Evolutionary conservation across 2,797 vertebrate species (phyloP), one percentile per base, ranked within the genome.

Genomic region (Eupleurogrammus muticus): DNA sequence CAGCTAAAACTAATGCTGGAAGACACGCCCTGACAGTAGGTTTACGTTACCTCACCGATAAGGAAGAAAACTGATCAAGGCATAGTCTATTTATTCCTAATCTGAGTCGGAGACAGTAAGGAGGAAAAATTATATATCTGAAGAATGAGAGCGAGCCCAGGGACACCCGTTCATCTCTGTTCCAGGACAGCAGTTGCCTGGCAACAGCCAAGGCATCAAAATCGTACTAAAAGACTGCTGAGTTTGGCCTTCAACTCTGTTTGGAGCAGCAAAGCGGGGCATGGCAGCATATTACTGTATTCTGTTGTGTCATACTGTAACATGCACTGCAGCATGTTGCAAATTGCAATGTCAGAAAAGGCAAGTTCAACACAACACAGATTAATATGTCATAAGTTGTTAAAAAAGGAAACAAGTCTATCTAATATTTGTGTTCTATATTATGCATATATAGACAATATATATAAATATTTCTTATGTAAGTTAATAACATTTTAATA

Each of bases 161-260:
- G 82, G 91, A 90, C 75, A 75, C 48, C 52, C 60, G 83, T 90
- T 85, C 80, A 83, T 87, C 80, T 80, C 60, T 86, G 52, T 77
- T 86, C 47, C 73, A 83, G 83, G 89, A 92, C 84, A 85, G 88
- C 79, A 75, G 93, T 94, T 93, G 92, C 93, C 79, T 89, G 90
- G 93, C 92, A 94, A 94, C 93, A 92, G 82, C 56, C 42, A 73
- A 72, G 60, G 60, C 66, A 87, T 91, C 80, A 84, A 64, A 81
- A 79, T 78, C 65, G 69, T 71, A 81, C 53, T 52, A 49, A 84
- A 82, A 81, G 52, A 66, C 35, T 60, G 23, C 44, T 4, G 47
- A 82, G 46, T 38, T 32, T 61, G 77, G 78, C 88, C 87, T 89
- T 89, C 83, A 88, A 83, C 61, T 46, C 36, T 32, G 47, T 69